Evolutionary conservation across 2,797 vertebrate genomes (phyloP).

Genomic region (Fringilla coelebs): DNA sequence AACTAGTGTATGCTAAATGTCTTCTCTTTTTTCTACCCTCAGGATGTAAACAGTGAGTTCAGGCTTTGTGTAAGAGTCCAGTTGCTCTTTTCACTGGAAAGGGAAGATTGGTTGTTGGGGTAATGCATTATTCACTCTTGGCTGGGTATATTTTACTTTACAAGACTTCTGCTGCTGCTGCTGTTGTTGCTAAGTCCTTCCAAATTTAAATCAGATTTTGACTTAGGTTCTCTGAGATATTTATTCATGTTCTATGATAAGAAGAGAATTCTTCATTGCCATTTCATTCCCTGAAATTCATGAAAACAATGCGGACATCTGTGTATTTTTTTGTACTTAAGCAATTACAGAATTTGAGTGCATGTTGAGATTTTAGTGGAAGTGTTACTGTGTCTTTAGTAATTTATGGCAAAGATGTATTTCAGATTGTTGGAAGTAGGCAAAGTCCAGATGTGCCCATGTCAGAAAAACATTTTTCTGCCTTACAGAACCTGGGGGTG

Average conservation of each 20-base stretch:
- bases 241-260: not conserved
- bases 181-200: conserved; percentile 6
- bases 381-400: not conserved
- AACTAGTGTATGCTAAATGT: not conserved
- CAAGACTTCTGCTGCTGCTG: not conserved
- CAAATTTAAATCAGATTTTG: conserved; percentile 2
- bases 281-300: not conserved
- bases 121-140: not conserved
- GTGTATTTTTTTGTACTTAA: not conserved
- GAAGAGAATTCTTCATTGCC: not conserved
- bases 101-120: not conserved
- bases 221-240: not conserved
- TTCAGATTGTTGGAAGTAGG: not conserved
- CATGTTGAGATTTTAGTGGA: not conserved
- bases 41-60: not conserved
- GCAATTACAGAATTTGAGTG: not conserved
- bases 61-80: not conserved
- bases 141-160: not conserved
- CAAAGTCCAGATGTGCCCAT: not conserved
- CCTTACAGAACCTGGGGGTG: not conserved
- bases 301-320: not conserved
- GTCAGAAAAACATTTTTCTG: not conserved
- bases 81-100: conserved; percentile 2
- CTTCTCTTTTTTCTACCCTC: not conserved
- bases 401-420: not conserved